These are phyloP conservation scores for Struthidea cinerea DNA, from an alignment of 2,113 vertebrate species.

Conservation along the genomic window DNA sequence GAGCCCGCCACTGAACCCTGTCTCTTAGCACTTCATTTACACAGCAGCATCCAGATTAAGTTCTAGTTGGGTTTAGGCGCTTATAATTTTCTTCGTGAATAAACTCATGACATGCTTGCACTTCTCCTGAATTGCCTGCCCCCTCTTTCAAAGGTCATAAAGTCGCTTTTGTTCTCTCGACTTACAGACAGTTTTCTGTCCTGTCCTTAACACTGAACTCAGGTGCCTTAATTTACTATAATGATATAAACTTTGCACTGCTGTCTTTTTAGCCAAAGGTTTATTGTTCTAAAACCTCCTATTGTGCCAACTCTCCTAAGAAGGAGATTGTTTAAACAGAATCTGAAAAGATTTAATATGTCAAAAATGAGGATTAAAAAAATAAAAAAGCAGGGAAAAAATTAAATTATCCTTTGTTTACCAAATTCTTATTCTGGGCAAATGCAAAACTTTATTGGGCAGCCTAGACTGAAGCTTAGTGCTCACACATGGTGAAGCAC, in stretches of 20 bases:
- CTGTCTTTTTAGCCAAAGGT: neutral
- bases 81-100: neutral
- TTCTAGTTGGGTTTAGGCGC: neutral
- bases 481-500: neutral
- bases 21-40: neutral
- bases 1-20: neutral
- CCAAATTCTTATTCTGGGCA: neutral
- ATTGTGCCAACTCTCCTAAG: neutral
- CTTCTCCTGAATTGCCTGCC: neutral
- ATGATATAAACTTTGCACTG: neutral
- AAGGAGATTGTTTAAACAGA: neutral
- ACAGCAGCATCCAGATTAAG: neutral
- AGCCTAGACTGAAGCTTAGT: neutral
- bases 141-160: neutral
- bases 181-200: neutral
- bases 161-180: neutral
- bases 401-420: neutral
- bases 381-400: neutral
- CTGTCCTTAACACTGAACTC: neutral
- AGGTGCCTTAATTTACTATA: neutral
- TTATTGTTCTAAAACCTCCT: neutral
- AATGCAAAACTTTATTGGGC: neutral
- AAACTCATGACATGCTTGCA: neutral
- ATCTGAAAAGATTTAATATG: neutral
- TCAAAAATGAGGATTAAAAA: neutral